Evolutionary conservation across 2,797 vertebrate species (phyloP).

Genomic region (Sphaeramia orbicularis): DNA sequence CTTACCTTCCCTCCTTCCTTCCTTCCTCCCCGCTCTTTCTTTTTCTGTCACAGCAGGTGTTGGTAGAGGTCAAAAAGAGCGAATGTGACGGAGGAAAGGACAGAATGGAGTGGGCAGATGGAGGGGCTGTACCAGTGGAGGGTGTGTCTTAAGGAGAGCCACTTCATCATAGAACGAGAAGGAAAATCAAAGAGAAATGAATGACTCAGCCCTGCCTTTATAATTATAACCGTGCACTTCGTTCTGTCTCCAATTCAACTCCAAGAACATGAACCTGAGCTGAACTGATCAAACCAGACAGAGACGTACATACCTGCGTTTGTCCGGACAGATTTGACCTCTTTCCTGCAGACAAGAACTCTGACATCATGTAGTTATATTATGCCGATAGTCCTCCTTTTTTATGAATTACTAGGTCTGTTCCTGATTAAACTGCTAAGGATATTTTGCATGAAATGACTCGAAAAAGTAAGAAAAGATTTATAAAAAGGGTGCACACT

Average conservation of each 20-base stretch:
- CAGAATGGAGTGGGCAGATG: constrained; percentile 24
- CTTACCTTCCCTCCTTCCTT: neutral
- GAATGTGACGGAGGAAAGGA: constrained; percentile 2
- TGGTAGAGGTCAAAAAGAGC: constrained; percentile 8
- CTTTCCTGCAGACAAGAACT: constrained; percentile 18
- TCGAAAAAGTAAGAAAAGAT: too few species aligned
- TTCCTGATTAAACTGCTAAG: too few species aligned
- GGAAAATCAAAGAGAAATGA: constrained; percentile 8
- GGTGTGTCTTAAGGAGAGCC: constrained; percentile 12
- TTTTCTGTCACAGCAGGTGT: constrained; percentile 37
- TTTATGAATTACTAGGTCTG: too few species aligned
- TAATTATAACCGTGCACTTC: neutral
- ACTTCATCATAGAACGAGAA: constrained; percentile 12
- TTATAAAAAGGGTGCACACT: too few species aligned
- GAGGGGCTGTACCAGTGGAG: constrained; percentile 10
- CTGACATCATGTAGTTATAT: too few species aligned
- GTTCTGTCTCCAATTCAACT: neutral
- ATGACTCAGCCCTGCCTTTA: constrained; percentile 20
- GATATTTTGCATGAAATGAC: too few species aligned
- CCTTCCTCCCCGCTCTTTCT: neutral
- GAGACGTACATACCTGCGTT: constrained; percentile 35
- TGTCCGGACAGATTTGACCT: constrained; percentile 38
- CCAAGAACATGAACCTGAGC: neutral
- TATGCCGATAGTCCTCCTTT: too few species aligned
- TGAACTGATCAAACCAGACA: constrained; percentile 11